Conservation (phyloP, 2,113 vertebrate species). For the Potamarius usumacintae region DNA sequence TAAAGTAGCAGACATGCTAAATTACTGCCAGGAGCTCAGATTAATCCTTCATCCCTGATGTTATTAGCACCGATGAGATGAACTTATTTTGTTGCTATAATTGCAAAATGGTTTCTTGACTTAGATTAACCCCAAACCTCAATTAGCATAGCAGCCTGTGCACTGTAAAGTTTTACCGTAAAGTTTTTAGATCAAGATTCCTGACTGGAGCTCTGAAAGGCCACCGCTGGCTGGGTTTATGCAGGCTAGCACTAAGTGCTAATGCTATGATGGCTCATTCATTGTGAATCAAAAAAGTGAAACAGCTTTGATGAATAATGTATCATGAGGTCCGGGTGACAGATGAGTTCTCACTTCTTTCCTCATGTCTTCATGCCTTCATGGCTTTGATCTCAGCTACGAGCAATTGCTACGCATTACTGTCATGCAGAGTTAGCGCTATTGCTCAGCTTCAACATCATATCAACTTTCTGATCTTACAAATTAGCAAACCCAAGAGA, state of each 20-base stretch:
- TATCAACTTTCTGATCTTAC: background rate
- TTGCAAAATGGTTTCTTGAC: background rate
- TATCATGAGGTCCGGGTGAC: background rate
- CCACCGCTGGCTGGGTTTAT: background rate
- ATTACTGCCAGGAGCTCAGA: background rate
- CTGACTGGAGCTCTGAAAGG: background rate
- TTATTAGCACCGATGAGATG: background rate
- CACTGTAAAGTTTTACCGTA: background rate
- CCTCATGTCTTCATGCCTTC: background rate
- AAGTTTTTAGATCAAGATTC: background rate
- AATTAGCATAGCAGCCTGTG: background rate
- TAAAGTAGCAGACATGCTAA: conserved; percentile 11
- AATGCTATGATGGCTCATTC: background rate
- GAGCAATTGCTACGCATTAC: background rate
- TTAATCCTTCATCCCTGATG: conserved; percentile 17
- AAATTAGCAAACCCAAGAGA: background rate
- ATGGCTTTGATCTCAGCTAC: conserved; percentile 12
- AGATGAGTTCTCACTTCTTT: background rate
- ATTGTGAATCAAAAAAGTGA: conserved; percentile 11
- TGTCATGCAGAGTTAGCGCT: background rate
- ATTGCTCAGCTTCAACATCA: conserved; percentile 22
- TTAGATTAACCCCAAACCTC: conserved; percentile 13
- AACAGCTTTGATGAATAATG: conserved; percentile 31
- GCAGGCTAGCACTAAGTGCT: background rate
- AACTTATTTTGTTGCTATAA: background rate